Percentiles rank a stretch among this genome's conserved stretches.
These are phyloP conservation scores for Echinarachnius parma DNA, from an alignment of 53 echinoderm and acorn worm genomes.

Conservation along the genomic window DNA sequence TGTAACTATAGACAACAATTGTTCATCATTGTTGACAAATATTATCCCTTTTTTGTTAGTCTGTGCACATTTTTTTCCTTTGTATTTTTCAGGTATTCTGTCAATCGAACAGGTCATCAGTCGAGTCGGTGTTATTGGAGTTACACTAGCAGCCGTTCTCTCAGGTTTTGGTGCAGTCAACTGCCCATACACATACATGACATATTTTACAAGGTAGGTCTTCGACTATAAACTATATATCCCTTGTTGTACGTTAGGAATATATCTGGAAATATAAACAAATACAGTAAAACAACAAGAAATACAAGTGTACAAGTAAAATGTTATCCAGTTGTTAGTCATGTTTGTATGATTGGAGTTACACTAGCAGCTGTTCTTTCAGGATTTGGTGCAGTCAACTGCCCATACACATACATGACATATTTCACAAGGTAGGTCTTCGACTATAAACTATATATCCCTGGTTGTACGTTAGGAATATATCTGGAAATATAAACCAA, in stretches of 20 bases:
- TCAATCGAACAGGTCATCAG: constrained; percentile 98
- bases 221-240: no score
- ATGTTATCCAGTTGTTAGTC: constrained; percentile 94
- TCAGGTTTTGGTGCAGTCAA: constrained; percentile 99
- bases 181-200: constrained; percentile 97
- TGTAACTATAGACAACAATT: no score
- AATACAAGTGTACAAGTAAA: no score
- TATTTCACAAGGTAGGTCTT: constrained; percentile 83
- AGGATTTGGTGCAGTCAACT: constrained; percentile 98
- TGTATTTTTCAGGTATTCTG: constrained; percentile 67
- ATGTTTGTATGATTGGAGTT: constrained; percentile 93
- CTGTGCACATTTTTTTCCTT: not conserved
- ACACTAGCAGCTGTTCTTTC: constrained; percentile 91
- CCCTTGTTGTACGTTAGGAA: no score
- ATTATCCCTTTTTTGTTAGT: not conserved
- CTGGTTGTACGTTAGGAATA: no score
- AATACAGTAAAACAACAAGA: no score
- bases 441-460: no score
- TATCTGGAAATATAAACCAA: no score
- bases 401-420: constrained; percentile 96
- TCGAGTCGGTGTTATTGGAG: constrained; percentile 96
- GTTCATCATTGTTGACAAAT: not conserved
- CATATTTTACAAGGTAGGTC: constrained; percentile 89
- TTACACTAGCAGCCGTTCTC: constrained; percentile 85
- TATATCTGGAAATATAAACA: no score